Evolutionary conservation across 2,888 invertebrate species (phyloP).

Genomic region (Synanthedon tipuliformis): DNA sequence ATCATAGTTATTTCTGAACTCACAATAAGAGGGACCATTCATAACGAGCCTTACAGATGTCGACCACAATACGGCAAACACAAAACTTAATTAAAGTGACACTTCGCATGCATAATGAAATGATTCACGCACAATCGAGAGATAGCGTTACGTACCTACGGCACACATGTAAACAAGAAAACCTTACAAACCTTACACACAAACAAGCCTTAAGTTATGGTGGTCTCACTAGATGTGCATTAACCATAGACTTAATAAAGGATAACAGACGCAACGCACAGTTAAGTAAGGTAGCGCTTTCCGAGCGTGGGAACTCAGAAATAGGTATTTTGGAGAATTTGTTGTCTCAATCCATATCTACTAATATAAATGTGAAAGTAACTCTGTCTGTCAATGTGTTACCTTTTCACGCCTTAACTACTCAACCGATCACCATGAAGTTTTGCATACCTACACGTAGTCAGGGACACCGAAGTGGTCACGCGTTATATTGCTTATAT

Average conservation of each 20-base stretch:
- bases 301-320: background rate
- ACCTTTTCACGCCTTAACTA: no score
- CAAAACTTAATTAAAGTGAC: slow-evolving; percentile 65
- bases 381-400: no score
- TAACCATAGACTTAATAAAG: slow-evolving; percentile 1
- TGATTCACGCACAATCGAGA: slow-evolving; percentile 45
- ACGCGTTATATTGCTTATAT: no score
- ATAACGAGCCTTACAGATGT: slow-evolving; percentile 45
- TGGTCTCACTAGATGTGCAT: slow-evolving; percentile 1
- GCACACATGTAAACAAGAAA: slow-evolving; percentile 5
- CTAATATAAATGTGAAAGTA: no score
- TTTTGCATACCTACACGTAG: no score
- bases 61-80: slow-evolving; percentile 48
- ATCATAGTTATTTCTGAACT: slow-evolving; percentile 47
- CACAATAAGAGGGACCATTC: slow-evolving; percentile 35
- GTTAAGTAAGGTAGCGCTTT: background rate
- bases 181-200: slow-evolving; percentile 6
- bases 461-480: no score
- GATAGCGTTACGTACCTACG: slow-evolving; percentile 14
- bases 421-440: no score
- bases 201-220: slow-evolving; percentile 3
- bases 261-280: no score
- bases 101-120: slow-evolving; percentile 59
- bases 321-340: no score
- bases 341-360: no score